phyloP scores from a whole-genome alignment of 2,888 invertebrate genomes.

The Agrilus mali region DNA sequence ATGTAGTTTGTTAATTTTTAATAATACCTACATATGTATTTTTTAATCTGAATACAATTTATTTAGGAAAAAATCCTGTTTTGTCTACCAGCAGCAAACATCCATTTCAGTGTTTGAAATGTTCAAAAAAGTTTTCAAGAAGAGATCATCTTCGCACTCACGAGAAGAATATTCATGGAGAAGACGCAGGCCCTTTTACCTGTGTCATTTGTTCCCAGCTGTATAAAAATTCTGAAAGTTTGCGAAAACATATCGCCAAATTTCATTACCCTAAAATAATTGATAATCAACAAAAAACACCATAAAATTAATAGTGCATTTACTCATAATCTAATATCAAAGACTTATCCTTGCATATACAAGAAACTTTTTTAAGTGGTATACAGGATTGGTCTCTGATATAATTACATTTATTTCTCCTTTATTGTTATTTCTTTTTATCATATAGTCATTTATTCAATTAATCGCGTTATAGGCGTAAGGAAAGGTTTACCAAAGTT shows the following conservation, averaged over 20 bases:
- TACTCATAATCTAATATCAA: too few relatives aligned
- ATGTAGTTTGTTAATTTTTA: neutral
- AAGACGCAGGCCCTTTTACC: conserved; percentile 35
- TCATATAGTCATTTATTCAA: too few relatives aligned
- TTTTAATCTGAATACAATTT: conserved; percentile 10
- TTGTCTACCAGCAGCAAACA: conserved; percentile 10
- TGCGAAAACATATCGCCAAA: conserved; percentile 35
- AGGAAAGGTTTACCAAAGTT: too few relatives aligned
- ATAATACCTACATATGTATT: too few relatives aligned
- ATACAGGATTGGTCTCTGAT: too few relatives aligned
- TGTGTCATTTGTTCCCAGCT: conserved; percentile 33
- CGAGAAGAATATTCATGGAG: conserved; percentile 36
- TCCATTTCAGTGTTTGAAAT: conserved; percentile 30
- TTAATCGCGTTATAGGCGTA: too few relatives aligned
- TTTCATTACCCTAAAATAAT: conserved; percentile 26
- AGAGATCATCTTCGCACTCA: conserved; percentile 35
- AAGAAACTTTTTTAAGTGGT: too few relatives aligned
- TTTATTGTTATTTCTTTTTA: too few relatives aligned
- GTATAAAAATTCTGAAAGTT: conserved; percentile 36
- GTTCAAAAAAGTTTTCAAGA: conserved; percentile 31
- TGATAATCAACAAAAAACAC: conserved; percentile 8
- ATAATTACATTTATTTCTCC: too few relatives aligned
- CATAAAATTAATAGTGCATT: too few relatives aligned
- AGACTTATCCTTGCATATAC: too few relatives aligned
- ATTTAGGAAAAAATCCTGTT: conserved; percentile 23